A percentile compares a stretch with the other conserved stretches of the same genome.
phyloP scores from a whole-genome alignment of 2,888 invertebrate species.

The Meiosimyza platycephala region DNA sequence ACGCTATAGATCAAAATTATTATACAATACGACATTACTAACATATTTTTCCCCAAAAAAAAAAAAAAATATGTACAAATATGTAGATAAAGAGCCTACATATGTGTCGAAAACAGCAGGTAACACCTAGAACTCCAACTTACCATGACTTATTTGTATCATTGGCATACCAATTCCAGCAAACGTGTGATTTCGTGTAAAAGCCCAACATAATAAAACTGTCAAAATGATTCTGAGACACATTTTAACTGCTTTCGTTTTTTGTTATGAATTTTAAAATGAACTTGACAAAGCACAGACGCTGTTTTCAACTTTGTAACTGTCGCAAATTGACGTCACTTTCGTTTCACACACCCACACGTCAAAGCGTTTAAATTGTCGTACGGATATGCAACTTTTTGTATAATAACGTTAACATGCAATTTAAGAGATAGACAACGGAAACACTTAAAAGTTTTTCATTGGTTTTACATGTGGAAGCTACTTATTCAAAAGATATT shows the following conservation, averaged over 20 bases:
- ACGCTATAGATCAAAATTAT: not conserved
- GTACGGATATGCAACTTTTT: too few species aligned
- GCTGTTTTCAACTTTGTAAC: not conserved
- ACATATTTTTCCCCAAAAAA: conserved; percentile 1
- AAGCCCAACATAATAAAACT: conserved; percentile 46
- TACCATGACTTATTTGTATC: conserved; percentile 65
- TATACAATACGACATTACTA: not conserved
- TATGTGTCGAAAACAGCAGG: too few species aligned
- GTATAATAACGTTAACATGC: not conserved
- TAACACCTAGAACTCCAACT: conserved; percentile 51
- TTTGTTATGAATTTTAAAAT: not conserved
- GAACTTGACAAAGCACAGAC: too few species aligned
- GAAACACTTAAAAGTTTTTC: too few species aligned
- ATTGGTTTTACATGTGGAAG: too few species aligned
- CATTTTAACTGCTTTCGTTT: conserved; percentile 37
- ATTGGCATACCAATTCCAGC: conserved; percentile 57
- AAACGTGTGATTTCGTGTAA: conserved; percentile 43
- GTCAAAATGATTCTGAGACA: conserved; percentile 41
- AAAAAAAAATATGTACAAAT: not conserved
- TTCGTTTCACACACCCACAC: not conserved
- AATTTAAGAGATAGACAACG: too few species aligned
- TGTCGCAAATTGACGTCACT: conserved; percentile 8
- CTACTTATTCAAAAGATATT: too few species aligned
- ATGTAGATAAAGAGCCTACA: not conserved
- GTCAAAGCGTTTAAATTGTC: not conserved